Evolutionary conservation across 2,113 vertebrate genomes (phyloP).

Genomic region (Labrus mixtus): DNA sequence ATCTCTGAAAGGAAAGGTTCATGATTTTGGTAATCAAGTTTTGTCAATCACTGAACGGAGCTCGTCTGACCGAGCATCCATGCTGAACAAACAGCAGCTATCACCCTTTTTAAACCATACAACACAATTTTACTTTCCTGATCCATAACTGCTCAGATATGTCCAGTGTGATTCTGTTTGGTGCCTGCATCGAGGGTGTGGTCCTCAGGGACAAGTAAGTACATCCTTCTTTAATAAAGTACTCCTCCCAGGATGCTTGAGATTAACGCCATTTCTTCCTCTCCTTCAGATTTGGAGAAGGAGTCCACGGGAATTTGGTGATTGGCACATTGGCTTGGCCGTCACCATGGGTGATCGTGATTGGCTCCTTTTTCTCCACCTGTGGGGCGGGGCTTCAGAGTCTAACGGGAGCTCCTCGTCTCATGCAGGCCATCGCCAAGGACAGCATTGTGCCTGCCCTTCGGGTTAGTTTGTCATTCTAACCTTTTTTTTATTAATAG

Average conservation of each 20-base stretch:
- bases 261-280: not conserved
- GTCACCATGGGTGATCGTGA: conserved; percentile 96
- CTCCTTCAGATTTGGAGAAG: conserved; percentile 91
- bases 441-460: conserved; percentile 95
- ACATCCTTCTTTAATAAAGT: not conserved
- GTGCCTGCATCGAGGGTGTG: conserved; percentile 94
- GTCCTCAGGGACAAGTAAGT: conserved; percentile 97
- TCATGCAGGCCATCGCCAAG: conserved; percentile 94
- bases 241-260: not conserved
- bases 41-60: not conserved
- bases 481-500: not conserved
- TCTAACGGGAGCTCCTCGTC: conserved; percentile 94
- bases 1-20: conserved; percentile 25
- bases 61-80: not conserved
- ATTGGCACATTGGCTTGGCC: conserved; percentile 97
- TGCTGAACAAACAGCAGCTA: not conserved
- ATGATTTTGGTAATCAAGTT: conserved; percentile 24
- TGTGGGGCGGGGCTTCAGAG: conserved; percentile 97
- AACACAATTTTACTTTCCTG: conserved; percentile 72
- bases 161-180: conserved; percentile 92
- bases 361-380: conserved; percentile 98
- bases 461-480: conserved; percentile 83
- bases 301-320: conserved; percentile 95
- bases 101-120: too few relatives aligned
- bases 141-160: conserved; percentile 86